phyloP scores from a whole-genome alignment of 2,797 vertebrate genomes.

The Acanthurus leucopareius region DNA sequence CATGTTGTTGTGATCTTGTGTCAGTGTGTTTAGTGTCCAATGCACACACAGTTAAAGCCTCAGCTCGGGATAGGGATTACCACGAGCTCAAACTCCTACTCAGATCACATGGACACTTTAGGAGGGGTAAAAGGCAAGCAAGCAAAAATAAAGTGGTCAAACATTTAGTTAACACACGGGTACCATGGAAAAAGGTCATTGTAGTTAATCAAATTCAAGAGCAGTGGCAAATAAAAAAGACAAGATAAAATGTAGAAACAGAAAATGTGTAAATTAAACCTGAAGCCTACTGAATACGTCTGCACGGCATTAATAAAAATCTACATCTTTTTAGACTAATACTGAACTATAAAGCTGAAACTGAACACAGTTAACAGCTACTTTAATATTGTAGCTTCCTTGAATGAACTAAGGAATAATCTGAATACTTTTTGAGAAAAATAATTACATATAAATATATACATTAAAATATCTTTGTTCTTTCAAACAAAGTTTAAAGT shows the following conservation, averaged over 20 bases:
- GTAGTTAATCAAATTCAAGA: constrained; percentile 39
- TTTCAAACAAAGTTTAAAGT: not conserved
- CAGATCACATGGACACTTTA: constrained; percentile 58
- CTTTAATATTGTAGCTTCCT: not conserved
- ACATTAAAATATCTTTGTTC: not conserved
- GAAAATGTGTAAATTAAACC: not conserved
- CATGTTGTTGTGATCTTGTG: constrained; percentile 55
- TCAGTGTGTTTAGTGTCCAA: constrained; percentile 53
- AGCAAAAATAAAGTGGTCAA: constrained; percentile 59
- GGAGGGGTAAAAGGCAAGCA: constrained; percentile 44
- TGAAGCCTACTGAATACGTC: not conserved
- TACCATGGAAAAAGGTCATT: constrained; percentile 31
- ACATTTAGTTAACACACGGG: constrained; percentile 45
- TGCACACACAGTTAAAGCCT: constrained; percentile 49
- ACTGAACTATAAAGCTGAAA: not conserved
- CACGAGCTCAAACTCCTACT: constrained; percentile 51
- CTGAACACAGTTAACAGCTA: not conserved
- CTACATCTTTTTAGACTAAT: not conserved
- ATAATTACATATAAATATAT: not conserved
- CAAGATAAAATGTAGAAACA: constrained; percentile 1
- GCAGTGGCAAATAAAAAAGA: not conserved
- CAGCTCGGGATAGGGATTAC: constrained; percentile 63
- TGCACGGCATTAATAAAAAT: not conserved
- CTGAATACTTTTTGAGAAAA: not conserved
- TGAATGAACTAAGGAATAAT: too few relatives aligned